Evolutionary conservation across 53 echinoderm and acorn worm species (phyloP), one percentile per base, ranked within the genome.

Genomic region (Arbacia lixula): DNA sequence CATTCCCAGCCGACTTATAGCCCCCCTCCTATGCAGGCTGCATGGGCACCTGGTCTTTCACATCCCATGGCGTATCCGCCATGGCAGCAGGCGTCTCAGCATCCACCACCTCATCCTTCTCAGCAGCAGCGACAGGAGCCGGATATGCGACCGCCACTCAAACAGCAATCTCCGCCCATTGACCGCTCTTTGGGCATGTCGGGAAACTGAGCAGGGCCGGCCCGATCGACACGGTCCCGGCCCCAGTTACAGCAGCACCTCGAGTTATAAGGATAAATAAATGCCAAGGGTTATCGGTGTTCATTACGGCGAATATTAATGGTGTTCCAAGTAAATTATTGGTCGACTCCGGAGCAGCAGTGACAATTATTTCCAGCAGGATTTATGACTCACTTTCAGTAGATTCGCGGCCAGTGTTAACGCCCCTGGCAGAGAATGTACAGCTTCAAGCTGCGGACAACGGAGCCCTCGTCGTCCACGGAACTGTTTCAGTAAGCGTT

Each of bases 291-390:
- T 5, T 77, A 12, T 24, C 77, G 3, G 57, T 26, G 19, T 30
- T 14, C 32, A 53, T 74, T 11, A 6, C 29, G 9, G 77, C 33
- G n/a, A n/a, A n/a, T n/a, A n/a, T n/a, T n/a, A n/a, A n/a, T n/a
- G n/a, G n/a, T n/a, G n/a, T n/a, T 26, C 10, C 35, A 0, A 34
- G 57, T 36, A 77, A 77, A 57, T 21, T 77, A 10, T 77, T 77
- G 58, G 58, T 77, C 77, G 77, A 77, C 30, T 77, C 77, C 36
- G 77, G 75, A n/a, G 75, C 75, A 14, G 75, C 75, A 31, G 75
- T 75, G 36, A 75, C 75, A 53, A 54, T 75, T 54, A 75, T 75
- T 14, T 75, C n/a, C 54, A n/a, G n/a, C n/a, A n/a, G n/a, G n/a
- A n/a, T n/a, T n/a, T n/a, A n/a, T n/a, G n/a, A n/a, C n/a, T n/a